Percentiles rank a stretch among this genome's conserved stretches.
phyloP scores from a whole-genome alignment of 2,888 invertebrate genomes.

The Pandemis cinnamomeana region DNA sequence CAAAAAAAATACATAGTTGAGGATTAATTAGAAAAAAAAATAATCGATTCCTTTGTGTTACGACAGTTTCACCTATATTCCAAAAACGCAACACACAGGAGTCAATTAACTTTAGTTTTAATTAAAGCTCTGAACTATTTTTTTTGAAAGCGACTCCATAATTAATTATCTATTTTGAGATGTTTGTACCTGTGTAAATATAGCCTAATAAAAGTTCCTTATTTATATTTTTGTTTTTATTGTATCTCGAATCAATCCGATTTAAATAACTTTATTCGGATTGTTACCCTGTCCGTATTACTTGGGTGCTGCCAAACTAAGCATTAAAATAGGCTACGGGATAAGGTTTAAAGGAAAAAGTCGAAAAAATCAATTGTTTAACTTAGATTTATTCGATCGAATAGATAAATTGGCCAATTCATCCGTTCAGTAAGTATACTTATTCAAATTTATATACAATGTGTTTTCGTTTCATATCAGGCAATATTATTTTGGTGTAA shows the following conservation, averaged over 20 bases:
- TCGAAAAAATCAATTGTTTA: constrained; percentile 8
- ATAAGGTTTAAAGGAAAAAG: neutral
- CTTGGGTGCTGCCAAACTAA: too few relatives aligned
- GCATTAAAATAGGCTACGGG: too few relatives aligned
- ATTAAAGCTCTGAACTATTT: too few relatives aligned
- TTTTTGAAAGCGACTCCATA: neutral
- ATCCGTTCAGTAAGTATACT: constrained; percentile 2
- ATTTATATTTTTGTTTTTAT: constrained; percentile 58
- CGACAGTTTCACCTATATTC: too few relatives aligned
- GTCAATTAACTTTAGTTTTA: too few relatives aligned
- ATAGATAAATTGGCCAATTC: constrained; percentile 35
- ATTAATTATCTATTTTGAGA: constrained; percentile 73
- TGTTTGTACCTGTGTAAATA: constrained; percentile 82
- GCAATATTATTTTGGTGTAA: neutral
- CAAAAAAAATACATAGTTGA: too few relatives aligned
- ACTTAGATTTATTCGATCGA: constrained; percentile 24
- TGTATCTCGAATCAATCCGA: neutral
- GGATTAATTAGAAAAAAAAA: too few relatives aligned
- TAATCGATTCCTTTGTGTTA: too few relatives aligned
- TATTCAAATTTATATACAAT: constrained; percentile 37
- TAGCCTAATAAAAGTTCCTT: constrained; percentile 83
- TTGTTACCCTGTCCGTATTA: too few relatives aligned
- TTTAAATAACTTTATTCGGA: too few relatives aligned
- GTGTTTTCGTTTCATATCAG: neutral
- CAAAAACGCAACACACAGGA: too few relatives aligned